These are phyloP conservation scores for Colossoma macropomum DNA, from an alignment of 2,113 vertebrate genomes.

Conservation along the genomic window DNA sequence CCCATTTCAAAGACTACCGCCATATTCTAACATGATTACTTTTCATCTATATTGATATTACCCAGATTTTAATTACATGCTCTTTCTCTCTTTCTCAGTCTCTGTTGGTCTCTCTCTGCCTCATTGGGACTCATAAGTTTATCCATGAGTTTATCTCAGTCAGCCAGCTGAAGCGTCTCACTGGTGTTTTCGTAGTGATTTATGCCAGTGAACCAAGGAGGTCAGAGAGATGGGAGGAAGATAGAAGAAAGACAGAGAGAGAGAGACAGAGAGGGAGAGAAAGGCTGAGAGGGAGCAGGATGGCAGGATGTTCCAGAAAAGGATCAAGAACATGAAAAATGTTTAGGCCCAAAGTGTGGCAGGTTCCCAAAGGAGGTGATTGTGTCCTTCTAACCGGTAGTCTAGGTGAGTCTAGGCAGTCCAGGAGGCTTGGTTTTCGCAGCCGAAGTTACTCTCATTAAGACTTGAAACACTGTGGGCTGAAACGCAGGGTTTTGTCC, in stretches of 20 bases:
- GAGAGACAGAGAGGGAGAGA: slow-evolving; percentile 19
- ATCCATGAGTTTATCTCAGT: slow-evolving; percentile 32
- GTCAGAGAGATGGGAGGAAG: slow-evolving; percentile 32
- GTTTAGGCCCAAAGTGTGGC: slow-evolving; percentile 17
- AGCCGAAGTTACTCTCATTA: not conserved
- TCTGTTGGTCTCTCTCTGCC: not conserved
- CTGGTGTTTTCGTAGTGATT: slow-evolving; percentile 36
- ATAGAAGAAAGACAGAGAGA: slow-evolving; percentile 17
- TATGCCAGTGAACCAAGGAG: slow-evolving; percentile 41
- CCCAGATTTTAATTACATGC: not conserved
- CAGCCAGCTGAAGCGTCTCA: slow-evolving; percentile 25
- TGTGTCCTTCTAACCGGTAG: not conserved
- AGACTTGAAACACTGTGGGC: too few species aligned
- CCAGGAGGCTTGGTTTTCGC: not conserved
- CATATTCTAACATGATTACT: not conserved
- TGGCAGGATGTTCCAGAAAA: slow-evolving; percentile 50
- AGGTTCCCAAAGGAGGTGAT: slow-evolving; percentile 32
- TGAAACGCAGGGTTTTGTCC: too few species aligned
- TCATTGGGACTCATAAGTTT: not conserved
- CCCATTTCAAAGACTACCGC: not conserved
- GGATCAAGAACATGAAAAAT: slow-evolving; percentile 18
- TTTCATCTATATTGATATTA: not conserved
- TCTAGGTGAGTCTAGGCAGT: not conserved
- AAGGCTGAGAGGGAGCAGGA: slow-evolving; percentile 15
- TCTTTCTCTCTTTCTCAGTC: not conserved